Evolutionary conservation across 2,797 vertebrate genomes (phyloP), one percentile per base, ranked within the genome.

Genomic region (Hirundo rustica): DNA sequence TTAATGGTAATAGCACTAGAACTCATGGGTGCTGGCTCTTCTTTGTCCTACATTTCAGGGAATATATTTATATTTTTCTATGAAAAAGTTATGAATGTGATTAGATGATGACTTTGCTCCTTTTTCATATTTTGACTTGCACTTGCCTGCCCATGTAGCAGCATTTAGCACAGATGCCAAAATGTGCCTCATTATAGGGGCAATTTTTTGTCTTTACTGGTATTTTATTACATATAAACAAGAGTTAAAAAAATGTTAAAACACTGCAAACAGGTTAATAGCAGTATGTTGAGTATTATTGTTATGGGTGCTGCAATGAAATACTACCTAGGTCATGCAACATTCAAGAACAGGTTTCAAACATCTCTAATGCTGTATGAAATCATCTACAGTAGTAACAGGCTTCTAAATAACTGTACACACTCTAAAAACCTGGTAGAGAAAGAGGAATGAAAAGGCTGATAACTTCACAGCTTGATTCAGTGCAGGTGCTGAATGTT

Each of bases 31-130:
- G 95, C 83, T 93, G 96, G 95, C 89, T 95, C 53, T 98, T 99
- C 98, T 98, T 94, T 84, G 97, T 96, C 96, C 96, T 96, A 83
- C 95, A 97, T 97, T 97, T 98, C 98, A 98, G 98, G 98, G 98
- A 98, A 96, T 97, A 97, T 97, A 97, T 98, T 96, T 97, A 96
- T 97, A 97, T 97, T 98, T 98, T 98, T 98, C 97, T 98, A 98
- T 94, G 97, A 97, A 97, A 97, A 96, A 97, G 96, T 88, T 97
- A 96, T 95, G 96, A 97, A 98, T 97, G 97, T 98, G 96, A 97
- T 96, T 98, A 98, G 97, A 98, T 85, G 77, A 95, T 93, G 97
- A 97, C 84, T 96, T 96, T 92, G 92, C 95, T 95, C 97, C 93
- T 97, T 97, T 96, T 96, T 95, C 92, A 92, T 97, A 95, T 97